Base-by-base conservation (phyloP, 2,888 invertebrate species). In the Serripes groenlandicus region DNA sequence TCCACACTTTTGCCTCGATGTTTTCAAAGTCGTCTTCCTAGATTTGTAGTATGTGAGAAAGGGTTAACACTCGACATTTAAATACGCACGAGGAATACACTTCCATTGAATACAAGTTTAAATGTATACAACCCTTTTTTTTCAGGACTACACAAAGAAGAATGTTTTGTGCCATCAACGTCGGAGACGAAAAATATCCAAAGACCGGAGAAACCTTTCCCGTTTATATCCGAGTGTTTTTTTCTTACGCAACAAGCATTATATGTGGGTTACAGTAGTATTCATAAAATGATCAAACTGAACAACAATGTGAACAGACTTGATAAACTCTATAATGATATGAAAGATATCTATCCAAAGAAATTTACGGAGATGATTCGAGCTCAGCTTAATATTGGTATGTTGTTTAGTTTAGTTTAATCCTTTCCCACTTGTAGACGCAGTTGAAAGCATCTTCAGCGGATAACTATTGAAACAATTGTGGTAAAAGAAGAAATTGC, bases 211-310 rank as follows among this genome's bases (percentile, higher is more conserved):
- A 88, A 91, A 37, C 62, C 72, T 3, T 93, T 90, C 77, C 90
- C 88, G 69, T 99, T 99, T 94, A 96, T 98, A 11, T 98, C 98
- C 0, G 98, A 98, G 94, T 97, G 97, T 91, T 99, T 98, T 94
- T 98, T 97, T 94, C 96, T 98, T 96, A 97, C 98, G 0, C 98
- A 99, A 93, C 97, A 97, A 92, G 96, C 97, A 69, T 96, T 98
- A 75, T 97, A 98, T 93, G 96, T 98, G 70, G 97, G 97, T 0
- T 94, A 95, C 86, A 93, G 93, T 72, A 92, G 92, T 52, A 94
- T 95, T 15, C 92, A 95, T 79, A 96, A 95, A 87, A 92, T 96
- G 70, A 86, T 95, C 34, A 95, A 95, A 90, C 93, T 95, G 87
- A 97, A 97, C 91, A 96, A 96, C 71, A 96, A 96, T 80, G 93